A percentile compares a stretch with the other conserved stretches of the same genome.
Evolutionary conservation across 2,113 vertebrate species (phyloP).

Genomic region (Sterrhoptilus dennistouni): DNA sequence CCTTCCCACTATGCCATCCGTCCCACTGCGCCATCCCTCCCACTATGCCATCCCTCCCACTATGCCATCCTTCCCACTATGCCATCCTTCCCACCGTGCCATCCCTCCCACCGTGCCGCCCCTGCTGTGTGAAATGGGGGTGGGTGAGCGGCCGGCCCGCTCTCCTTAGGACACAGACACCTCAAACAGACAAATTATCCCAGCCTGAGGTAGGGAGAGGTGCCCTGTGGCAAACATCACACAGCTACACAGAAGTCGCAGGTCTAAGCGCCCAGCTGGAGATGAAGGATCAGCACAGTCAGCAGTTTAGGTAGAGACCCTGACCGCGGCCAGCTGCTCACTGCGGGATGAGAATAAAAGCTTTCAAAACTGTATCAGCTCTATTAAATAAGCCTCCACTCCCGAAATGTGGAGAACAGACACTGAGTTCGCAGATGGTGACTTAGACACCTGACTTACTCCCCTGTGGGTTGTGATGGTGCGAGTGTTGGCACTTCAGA

Average conservation of each 20-base stretch:
- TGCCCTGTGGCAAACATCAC: background rate
- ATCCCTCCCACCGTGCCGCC: rapidly evolving
- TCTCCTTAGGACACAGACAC: background rate
- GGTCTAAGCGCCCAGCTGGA: background rate
- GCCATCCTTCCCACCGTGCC: rapidly evolving
- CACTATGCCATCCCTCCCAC: rapidly evolving
- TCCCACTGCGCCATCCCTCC: background rate
- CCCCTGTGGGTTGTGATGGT: background rate
- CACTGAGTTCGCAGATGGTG: background rate
- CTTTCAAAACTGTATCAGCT: background rate
- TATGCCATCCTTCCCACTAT: too few relatives aligned
- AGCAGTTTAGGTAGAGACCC: background rate
- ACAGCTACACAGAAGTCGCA: rapidly evolving
- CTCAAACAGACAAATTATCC: background rate
- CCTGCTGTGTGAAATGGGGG: rapidly evolving
- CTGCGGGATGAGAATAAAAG: background rate
- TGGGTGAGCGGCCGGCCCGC: rapidly evolving
- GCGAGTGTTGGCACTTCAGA: background rate
- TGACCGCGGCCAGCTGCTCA: background rate
- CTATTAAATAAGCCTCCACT: background rate
- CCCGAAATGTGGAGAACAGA: background rate
- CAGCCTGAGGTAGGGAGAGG: background rate
- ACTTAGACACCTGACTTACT: background rate
- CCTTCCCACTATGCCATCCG: rapidly evolving
- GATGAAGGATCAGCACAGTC: background rate